phyloP scores from a whole-genome alignment of 2,888 invertebrate species.

The Aphidius colemani region DNA sequence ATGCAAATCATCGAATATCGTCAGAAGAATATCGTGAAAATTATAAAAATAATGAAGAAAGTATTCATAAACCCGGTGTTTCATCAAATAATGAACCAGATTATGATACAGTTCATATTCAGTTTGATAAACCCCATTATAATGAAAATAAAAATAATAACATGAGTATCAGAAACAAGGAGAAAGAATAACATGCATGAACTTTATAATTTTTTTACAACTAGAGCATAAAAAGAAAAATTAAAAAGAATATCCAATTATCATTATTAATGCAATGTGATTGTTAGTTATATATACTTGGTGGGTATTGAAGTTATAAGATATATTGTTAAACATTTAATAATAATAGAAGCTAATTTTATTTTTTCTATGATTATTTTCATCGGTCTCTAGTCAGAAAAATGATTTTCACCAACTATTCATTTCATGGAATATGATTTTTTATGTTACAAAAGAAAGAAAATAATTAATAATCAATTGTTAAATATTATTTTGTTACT shows the following conservation, averaged over 20 bases:
- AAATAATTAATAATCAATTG: too few species aligned
- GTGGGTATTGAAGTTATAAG: background rate
- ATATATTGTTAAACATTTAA: slow-evolving; percentile 13
- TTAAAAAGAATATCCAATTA: too few species aligned
- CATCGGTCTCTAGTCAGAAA: slow-evolving; percentile 11
- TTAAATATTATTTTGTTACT: too few species aligned
- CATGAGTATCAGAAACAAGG: too few species aligned
- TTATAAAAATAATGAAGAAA: too few species aligned
- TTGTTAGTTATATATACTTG: background rate
- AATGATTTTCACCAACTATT: slow-evolving; percentile 2
- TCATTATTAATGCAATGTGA: slow-evolving; percentile 13
- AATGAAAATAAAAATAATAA: background rate
- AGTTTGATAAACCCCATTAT: slow-evolving; percentile 18
- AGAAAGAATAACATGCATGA: slow-evolving; percentile 7
- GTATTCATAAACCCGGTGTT: slow-evolving; percentile 64
- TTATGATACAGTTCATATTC: slow-evolving; percentile 60
- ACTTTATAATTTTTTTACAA: too few species aligned
- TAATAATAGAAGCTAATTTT: background rate
- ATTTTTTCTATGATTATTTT: slow-evolving; percentile 1
- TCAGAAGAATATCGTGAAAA: too few species aligned
- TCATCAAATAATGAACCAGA: slow-evolving; percentile 51
- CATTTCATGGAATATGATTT: background rate
- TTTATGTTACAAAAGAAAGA: too few species aligned
- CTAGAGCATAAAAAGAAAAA: too few species aligned
- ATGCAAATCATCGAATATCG: too few species aligned